Evolutionary conservation across 2,888 invertebrate genomes (phyloP).

Genomic region (Epinotia nisella): DNA sequence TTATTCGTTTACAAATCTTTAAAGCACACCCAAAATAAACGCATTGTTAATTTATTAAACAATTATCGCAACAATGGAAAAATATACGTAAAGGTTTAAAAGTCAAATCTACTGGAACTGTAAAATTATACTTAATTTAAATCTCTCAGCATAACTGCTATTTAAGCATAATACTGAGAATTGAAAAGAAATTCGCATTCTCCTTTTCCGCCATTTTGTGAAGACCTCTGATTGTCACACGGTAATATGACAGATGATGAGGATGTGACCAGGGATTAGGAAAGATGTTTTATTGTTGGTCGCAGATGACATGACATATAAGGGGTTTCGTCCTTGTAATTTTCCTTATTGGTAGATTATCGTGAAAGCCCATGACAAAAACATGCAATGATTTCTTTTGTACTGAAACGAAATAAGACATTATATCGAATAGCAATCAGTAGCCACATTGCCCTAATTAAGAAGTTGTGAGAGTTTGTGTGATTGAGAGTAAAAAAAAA

Average conservation of each 20-base stretch:
- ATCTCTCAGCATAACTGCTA: not conserved
- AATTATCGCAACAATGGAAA: no score
- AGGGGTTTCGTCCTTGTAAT: not conserved
- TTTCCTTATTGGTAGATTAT: constrained; percentile 26
- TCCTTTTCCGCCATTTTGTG: constrained; percentile 13
- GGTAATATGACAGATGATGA: constrained; percentile 42
- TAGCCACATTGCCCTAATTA: no score
- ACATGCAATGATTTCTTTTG: not conserved
- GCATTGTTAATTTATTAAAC: no score
- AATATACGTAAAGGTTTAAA: no score
- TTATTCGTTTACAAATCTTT: no score
- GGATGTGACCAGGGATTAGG: constrained; percentile 37
- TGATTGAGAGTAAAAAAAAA: no score
- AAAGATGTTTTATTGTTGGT: constrained; percentile 34
- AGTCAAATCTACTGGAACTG: not conserved
- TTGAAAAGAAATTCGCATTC: constrained; percentile 27
- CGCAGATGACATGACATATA: constrained; percentile 17
- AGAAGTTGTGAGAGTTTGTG: no score
- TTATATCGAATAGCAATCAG: no score
- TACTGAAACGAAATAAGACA: not conserved
- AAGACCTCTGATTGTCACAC: constrained; percentile 31
- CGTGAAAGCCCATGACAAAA: not conserved
- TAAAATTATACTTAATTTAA: not conserved
- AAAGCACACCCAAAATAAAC: no score
- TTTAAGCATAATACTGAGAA: constrained; percentile 8